These are phyloP conservation scores for Seira ritae DNA, from an alignment of 2,888 invertebrate genomes.

Conservation along the genomic window DNA sequence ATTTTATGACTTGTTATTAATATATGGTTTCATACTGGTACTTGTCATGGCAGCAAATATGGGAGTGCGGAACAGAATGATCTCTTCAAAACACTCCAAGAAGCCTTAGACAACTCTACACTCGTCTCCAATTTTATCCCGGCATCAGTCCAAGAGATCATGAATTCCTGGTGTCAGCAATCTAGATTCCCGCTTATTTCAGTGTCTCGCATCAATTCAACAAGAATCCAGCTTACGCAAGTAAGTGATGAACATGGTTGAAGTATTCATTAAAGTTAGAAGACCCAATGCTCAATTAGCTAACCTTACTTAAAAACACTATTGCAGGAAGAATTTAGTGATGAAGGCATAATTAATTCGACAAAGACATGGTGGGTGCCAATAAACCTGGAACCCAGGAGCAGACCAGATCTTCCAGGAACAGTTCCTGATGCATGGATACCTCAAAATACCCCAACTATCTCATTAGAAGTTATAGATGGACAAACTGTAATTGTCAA, in stretches of 20 bases:
- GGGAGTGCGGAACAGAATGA: slow-evolving; percentile 61
- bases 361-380: slow-evolving; percentile 65
- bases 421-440: slow-evolving; percentile 63
- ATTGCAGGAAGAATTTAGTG: slow-evolving; percentile 53
- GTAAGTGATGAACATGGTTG: slow-evolving; percentile 14
- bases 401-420: slow-evolving; percentile 33
- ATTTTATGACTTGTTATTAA: neutral
- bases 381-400: slow-evolving; percentile 43
- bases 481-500: slow-evolving; percentile 59
- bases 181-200: slow-evolving; percentile 75
- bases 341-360: slow-evolving; percentile 37
- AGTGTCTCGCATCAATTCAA: slow-evolving; percentile 53
- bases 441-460: slow-evolving; percentile 37
- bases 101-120: slow-evolving; percentile 34
- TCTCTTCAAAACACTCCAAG: slow-evolving; percentile 62
- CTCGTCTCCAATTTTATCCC: slow-evolving; percentile 44
- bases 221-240: slow-evolving; percentile 38
- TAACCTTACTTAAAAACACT: neutral
- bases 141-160: slow-evolving; percentile 74
- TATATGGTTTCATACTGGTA: neutral
- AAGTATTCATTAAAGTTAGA: neutral
- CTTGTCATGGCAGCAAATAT: slow-evolving; percentile 55
- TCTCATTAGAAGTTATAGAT: slow-evolving; percentile 37
- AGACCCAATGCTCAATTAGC: neutral
- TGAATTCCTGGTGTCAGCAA: slow-evolving; percentile 77